Evolutionary conservation across 2,797 vertebrate species (phyloP), one percentile per base, ranked within the genome.

Genomic region (Octomys mimax): DNA sequence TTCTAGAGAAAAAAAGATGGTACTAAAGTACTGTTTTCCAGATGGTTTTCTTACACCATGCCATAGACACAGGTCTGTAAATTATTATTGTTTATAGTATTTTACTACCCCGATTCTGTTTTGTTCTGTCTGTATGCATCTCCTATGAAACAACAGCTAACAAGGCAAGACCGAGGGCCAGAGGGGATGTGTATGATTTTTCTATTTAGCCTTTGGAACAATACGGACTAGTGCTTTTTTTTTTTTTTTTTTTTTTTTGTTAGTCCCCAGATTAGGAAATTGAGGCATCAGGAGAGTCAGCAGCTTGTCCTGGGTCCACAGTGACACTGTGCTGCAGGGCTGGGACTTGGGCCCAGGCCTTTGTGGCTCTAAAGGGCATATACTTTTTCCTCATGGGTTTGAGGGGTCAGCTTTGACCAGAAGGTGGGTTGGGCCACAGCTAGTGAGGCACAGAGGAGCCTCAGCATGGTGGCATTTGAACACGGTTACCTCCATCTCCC

Each of bases 401-500:
- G 12, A 49, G 24, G 33, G 21, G 49, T 73, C n/a, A 11, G 59
- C 10, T 11, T 64, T 2, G 87, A 2, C 1, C 21, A 19, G 22
- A 14, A 52, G 1, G 33, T 61, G 16, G 68, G 39, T 16, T 61
- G 4, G 80, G 62, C 7, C 21, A 57, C 68, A 24, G 28, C 4
- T 86, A 82, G 61, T n/a, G 8, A 3, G 6, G 39, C 11, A 52
- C 52, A 21, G 1, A 1, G 75, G 87, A 57, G 92, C 85, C 80
- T 7, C 49, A 10, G 12, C 7, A 82, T 3, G 31, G 54, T 4
- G 64, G 22, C 14, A 16, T 66, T 33, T 52, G 31, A 1, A 22
- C 2, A 22, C 28, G 5, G 5, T 31, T 78, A 33, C 42, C 83
- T 90, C 49, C 57, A 89, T 86, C 97, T 89, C 87, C 71, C 93